A percentile compares a stretch with the other conserved stretches of the same genome.
Conservation (phyloP, 2,888 invertebrate genomes). For the Euclidia mi region DNA sequence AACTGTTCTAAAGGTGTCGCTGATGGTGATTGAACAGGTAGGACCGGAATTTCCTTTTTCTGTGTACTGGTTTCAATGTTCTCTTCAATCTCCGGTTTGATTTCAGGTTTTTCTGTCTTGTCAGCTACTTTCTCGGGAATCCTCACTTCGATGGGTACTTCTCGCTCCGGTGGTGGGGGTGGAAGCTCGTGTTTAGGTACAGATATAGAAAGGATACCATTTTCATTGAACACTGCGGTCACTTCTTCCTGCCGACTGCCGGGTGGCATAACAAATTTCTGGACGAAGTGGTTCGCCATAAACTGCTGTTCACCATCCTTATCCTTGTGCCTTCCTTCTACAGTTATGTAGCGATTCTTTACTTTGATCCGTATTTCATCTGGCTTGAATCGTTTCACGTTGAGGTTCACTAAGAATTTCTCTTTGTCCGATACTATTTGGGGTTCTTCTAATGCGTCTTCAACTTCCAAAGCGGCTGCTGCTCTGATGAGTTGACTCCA, state of each 20-base stretch:
- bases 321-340: constrained; percentile 81
- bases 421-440: constrained; percentile 76
- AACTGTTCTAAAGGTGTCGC: constrained; percentile 69
- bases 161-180: constrained; percentile 79
- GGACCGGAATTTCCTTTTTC: constrained; percentile 37
- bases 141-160: constrained; percentile 79
- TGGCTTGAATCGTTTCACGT: constrained; percentile 78
- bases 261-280: constrained; percentile 78
- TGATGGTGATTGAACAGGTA: constrained; percentile 45
- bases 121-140: constrained; percentile 56
- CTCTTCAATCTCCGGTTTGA: constrained; percentile 47
- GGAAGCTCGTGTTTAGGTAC: constrained; percentile 83
- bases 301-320: constrained; percentile 69
- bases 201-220: constrained; percentile 73
- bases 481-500: constrained; percentile 82
- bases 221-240: constrained; percentile 76
- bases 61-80: constrained; percentile 44
- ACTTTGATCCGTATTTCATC: constrained; percentile 82
- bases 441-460: constrained; percentile 77
- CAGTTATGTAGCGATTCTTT: constrained; percentile 79
- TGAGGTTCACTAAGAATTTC: constrained; percentile 75
- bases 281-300: constrained; percentile 82
- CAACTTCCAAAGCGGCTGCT: constrained; percentile 73
- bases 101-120: constrained; percentile 54
- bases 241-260: constrained; percentile 83